A percentile compares a stretch with the other conserved stretches of the same genome.
These are phyloP conservation scores for Branchellion lobata DNA, from an alignment of 2,888 invertebrate species.

Conservation along the genomic window DNA sequence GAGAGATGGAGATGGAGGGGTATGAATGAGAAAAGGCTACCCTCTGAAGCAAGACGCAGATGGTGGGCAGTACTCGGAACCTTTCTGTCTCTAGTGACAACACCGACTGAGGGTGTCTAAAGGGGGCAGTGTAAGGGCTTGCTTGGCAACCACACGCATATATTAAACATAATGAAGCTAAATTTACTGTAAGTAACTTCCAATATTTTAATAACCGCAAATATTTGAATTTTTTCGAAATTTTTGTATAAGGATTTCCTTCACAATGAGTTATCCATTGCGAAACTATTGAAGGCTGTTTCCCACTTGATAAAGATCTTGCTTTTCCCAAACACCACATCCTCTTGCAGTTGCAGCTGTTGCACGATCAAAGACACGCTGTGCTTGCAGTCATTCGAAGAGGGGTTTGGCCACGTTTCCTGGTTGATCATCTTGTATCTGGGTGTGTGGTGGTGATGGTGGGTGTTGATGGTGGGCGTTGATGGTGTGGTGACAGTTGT, in stretches of 20 bases:
- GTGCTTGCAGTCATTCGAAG: constrained; percentile 74
- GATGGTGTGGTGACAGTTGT: neutral
- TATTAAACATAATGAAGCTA: too few relatives aligned
- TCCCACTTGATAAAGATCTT: constrained; percentile 93
- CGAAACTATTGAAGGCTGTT: too few relatives aligned
- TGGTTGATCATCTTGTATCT: constrained; percentile 95
- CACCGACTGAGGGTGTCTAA: constrained; percentile 73
- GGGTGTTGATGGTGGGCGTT: too few relatives aligned
- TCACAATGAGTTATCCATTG: too few relatives aligned
- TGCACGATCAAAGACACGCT: constrained; percentile 74
- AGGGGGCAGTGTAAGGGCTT: constrained; percentile 80
- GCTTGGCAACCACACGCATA: constrained; percentile 75
- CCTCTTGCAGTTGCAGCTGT: constrained; percentile 74
- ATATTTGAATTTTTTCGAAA: too few relatives aligned
- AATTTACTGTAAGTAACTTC: too few relatives aligned
- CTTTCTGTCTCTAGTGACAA: constrained; percentile 84
- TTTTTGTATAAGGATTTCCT: too few relatives aligned
- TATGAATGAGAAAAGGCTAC: too few relatives aligned
- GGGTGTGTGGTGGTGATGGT: constrained; percentile 10
- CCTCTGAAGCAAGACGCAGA: constrained; percentile 89
- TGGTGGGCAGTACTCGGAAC: constrained; percentile 82
- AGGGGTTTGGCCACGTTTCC: constrained; percentile 94
- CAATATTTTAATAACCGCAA: too few relatives aligned
- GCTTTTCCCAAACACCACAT: constrained; percentile 90
- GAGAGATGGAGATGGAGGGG: too few relatives aligned